phyloP scores from a whole-genome alignment of 1,140 invertebrate genomes.

The Apis florea region DNA sequence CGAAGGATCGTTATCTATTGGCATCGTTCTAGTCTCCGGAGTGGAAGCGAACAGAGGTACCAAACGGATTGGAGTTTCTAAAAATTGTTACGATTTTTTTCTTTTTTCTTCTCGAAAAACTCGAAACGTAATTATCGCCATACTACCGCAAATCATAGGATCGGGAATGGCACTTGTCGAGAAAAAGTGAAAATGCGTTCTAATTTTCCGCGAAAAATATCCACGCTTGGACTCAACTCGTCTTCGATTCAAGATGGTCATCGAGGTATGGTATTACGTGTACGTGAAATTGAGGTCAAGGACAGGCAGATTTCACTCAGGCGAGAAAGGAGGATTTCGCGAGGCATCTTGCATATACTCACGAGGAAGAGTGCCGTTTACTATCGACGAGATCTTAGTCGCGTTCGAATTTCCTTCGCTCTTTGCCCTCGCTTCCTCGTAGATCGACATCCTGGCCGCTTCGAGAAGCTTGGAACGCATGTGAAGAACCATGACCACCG shows the following conservation, averaged over 20 bases:
- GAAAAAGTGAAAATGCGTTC: conserved; percentile 22
- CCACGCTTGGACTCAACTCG: too few species aligned
- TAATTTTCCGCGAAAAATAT: conserved; percentile 14
- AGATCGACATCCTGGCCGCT: conserved; percentile 72
- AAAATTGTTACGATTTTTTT: conserved; percentile 7
- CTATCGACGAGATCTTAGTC: conserved; percentile 43
- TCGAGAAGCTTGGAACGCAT: conserved; percentile 75
- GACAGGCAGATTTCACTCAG: conserved; percentile 38
- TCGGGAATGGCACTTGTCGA: too few species aligned
- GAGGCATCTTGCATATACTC: conserved; percentile 24
- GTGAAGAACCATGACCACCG: conserved; percentile 74
- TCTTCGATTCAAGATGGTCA: conserved; percentile 26
- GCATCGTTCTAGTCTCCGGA: conserved; percentile 53
- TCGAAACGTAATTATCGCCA: too few species aligned
- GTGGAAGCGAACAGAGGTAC: conserved; percentile 57
- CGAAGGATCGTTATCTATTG: conserved; percentile 52
- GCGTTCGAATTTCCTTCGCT: conserved; percentile 39
- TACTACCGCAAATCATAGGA: too few species aligned
- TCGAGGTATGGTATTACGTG: conserved; percentile 29
- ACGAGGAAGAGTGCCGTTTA: conserved; percentile 52
- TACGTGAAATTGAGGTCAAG: conserved; percentile 48
- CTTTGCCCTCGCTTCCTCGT: conserved; percentile 68
- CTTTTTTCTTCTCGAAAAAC: too few species aligned
- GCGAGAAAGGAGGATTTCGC: conserved; percentile 5
- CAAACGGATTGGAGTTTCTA: conserved; percentile 63